Percentiles rank a stretch among this genome's conserved stretches.
Evolutionary conservation across 2,888 invertebrate species (phyloP).

Genomic region (Cephonodes hylas): DNA sequence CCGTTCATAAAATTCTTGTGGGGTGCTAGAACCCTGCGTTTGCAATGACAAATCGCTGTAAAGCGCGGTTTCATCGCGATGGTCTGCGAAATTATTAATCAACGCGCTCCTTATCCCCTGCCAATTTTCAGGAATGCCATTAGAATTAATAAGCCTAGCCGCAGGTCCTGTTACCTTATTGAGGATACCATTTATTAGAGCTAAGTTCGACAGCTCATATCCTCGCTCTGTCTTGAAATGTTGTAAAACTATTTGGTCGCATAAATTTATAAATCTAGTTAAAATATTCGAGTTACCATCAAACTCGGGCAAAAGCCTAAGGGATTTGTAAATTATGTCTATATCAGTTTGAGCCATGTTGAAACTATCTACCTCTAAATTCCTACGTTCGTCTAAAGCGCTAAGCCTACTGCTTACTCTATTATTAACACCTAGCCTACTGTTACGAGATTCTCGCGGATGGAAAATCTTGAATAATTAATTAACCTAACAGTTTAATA

Average conservation of each 20-base stretch:
- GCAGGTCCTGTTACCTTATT: slow-evolving; percentile 28
- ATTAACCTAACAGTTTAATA: too few species aligned
- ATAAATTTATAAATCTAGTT: too few species aligned
- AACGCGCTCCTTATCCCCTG: slow-evolving; percentile 23
- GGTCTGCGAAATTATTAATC: slow-evolving; percentile 30
- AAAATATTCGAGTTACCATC: too few species aligned
- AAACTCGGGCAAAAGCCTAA: neutral
- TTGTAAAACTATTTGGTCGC: too few species aligned
- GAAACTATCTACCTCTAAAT: too few species aligned
- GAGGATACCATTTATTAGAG: slow-evolving; percentile 23
- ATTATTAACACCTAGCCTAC: neutral
- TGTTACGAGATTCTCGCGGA: neutral
- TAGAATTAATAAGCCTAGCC: slow-evolving; percentile 27
- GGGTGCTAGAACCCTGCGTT: slow-evolving; percentile 22
- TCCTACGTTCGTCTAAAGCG: neutral
- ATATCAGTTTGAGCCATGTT: neutral
- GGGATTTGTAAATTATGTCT: neutral
- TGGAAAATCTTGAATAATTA: neutral
- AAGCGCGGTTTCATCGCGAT: slow-evolving; percentile 28
- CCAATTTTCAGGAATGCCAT: slow-evolving; percentile 30
- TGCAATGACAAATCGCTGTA: slow-evolving; percentile 26
- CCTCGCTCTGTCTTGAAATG: slow-evolving; percentile 17
- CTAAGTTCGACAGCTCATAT: slow-evolving; percentile 14
- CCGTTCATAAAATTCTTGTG: slow-evolving; percentile 30
- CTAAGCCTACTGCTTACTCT: too few species aligned